Conservation (phyloP, 2,113 vertebrate species). For the Hippolais icterina region DNA sequence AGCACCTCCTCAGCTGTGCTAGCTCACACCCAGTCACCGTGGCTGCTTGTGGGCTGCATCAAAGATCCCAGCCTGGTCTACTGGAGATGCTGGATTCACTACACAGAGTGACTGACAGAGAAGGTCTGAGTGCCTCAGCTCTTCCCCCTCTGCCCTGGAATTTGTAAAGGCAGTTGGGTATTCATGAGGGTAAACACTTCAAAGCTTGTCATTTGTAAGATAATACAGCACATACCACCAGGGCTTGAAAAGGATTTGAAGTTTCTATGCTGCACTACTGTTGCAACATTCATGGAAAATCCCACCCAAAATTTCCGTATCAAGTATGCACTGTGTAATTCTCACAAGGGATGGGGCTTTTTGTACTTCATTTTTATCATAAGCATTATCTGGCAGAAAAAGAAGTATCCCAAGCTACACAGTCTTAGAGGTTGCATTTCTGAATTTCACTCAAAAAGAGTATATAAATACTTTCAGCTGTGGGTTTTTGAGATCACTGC, state of each 20-base stretch:
- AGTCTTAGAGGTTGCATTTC: neutral
- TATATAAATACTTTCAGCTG: neutral
- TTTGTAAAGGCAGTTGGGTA: neutral
- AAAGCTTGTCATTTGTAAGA: neutral
- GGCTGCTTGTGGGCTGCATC: neutral
- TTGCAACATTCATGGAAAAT: neutral
- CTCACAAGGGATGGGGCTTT: neutral
- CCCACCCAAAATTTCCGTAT: neutral
- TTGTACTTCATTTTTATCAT: neutral
- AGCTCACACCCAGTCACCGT: neutral
- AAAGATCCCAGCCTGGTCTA: accelerated
- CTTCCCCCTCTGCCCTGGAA: neutral
- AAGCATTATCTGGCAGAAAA: neutral
- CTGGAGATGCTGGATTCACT: neutral
- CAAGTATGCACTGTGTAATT: neutral
- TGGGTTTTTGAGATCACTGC: neutral
- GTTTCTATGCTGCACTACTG: neutral
- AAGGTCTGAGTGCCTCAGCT: neutral
- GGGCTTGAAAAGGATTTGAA: neutral
- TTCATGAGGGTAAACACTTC: neutral
- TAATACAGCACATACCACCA: neutral
- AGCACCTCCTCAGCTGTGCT: neutral
- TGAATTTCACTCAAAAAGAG: neutral
- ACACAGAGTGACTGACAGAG: neutral
- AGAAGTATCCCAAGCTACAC: neutral